A percentile compares a stretch with the other conserved stretches of the same genome.
Evolutionary conservation across 2,888 invertebrate genomes (phyloP).

Genomic region (Glyphotaelius pellucidus): DNA sequence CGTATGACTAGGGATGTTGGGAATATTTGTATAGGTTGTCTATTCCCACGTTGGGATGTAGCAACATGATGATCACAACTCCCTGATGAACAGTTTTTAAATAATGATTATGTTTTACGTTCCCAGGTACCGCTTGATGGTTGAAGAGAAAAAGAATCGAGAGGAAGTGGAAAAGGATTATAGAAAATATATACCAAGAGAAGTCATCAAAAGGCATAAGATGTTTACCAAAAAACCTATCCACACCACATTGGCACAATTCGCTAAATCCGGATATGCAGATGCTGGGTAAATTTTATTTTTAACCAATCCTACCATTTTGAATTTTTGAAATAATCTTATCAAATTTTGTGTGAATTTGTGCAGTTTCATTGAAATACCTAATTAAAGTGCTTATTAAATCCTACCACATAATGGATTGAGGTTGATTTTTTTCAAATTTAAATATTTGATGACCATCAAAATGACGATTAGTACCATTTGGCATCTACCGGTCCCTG

Average conservation of each 20-base stretch:
- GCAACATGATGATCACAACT: not conserved
- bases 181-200: constrained; percentile 89
- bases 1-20: not conserved
- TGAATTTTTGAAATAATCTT: not conserved
- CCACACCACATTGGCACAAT: constrained; percentile 79
- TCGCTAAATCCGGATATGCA: constrained; percentile 77
- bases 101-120: not conserved
- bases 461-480: too few species aligned
- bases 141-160: constrained; percentile 83
- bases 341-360: too few species aligned
- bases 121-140: constrained; percentile 82
- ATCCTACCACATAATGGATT: not conserved
- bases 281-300: constrained; percentile 78
- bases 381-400: not conserved
- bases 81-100: not conserved
- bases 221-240: constrained; percentile 88
- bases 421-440: not conserved
- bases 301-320: not conserved
- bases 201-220: constrained; percentile 84
- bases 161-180: constrained; percentile 87
- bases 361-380: not conserved
- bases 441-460: too few species aligned
- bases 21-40: too few species aligned
- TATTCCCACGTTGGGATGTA: not conserved
- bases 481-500: too few species aligned